Evolutionary conservation across 2,113 vertebrate genomes (phyloP).

Genomic region (Malaclemys terrapin): DNA sequence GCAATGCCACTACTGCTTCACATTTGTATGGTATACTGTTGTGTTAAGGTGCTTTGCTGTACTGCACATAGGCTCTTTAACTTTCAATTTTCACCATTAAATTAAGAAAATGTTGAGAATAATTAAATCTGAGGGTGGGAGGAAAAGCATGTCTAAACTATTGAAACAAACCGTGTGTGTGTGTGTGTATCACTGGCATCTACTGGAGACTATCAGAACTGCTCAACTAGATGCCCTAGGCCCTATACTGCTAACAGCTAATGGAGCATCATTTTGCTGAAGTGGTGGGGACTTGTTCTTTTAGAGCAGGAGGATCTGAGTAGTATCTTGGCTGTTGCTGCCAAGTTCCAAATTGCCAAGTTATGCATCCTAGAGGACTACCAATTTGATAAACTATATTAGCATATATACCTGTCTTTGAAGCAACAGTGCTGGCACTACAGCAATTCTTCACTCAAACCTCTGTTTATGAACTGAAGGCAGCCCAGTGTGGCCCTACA

Average conservation of each 20-base stretch:
- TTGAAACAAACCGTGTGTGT: background rate
- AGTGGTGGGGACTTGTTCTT: background rate
- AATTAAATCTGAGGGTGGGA: constrained; percentile 7
- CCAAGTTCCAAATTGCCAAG: background rate
- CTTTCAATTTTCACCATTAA: background rate
- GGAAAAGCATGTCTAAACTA: background rate
- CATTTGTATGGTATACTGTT: background rate
- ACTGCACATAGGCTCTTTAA: background rate
- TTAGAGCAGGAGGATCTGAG: background rate
- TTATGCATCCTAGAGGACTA: background rate
- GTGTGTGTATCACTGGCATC: constrained; percentile 4
- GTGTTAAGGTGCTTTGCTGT: background rate
- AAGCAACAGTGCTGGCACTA: background rate
- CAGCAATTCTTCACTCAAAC: background rate
- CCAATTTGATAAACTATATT: background rate
- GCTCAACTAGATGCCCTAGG: background rate
- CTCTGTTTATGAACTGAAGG: background rate
- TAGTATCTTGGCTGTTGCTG: background rate
- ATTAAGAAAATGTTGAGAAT: background rate
- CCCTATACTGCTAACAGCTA: background rate
- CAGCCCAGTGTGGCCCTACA: background rate
- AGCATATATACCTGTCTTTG: background rate
- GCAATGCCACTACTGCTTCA: constrained; percentile 11
- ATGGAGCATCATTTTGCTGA: background rate
- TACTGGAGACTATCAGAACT: background rate